Evolutionary conservation across 2,113 vertebrate genomes (phyloP).

Genomic region (Recurvirostra avosetta): DNA sequence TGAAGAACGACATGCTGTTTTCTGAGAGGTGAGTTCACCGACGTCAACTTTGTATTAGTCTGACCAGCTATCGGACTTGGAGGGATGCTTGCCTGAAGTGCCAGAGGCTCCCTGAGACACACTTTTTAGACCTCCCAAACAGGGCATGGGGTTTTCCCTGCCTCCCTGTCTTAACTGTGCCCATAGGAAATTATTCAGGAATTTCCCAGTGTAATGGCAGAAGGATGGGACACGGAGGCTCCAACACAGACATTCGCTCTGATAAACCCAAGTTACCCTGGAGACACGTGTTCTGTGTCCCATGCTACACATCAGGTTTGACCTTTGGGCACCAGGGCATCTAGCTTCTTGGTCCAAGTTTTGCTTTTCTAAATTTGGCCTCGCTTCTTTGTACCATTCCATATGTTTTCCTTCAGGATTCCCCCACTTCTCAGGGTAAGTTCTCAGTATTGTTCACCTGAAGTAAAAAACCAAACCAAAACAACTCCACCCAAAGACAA

Average conservation of each 20-base stretch:
- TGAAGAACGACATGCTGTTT: background rate
- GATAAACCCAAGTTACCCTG: background rate
- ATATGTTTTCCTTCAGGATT: background rate
- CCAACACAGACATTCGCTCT: fast-evolving
- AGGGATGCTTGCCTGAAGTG: background rate
- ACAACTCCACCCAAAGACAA: background rate
- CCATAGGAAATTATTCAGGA: background rate
- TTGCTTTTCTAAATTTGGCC: background rate
- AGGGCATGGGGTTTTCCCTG: background rate
- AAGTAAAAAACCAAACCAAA: background rate
- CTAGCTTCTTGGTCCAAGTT: background rate
- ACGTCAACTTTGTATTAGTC: background rate
- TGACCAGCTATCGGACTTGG: fast-evolving
- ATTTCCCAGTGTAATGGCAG: background rate
- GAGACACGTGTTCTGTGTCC: background rate
- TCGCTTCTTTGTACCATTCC: background rate
- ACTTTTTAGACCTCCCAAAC: background rate
- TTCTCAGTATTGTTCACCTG: background rate
- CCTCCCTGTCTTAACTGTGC: background rate
- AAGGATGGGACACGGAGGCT: background rate
- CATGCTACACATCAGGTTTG: background rate
- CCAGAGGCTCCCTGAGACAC: background rate
- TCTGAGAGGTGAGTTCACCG: background rate
- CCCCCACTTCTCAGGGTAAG: background rate
- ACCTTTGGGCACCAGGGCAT: background rate